These are phyloP conservation scores for Dinoponera quadriceps DNA, from an alignment of 1,140 invertebrate species.

Conservation along the genomic window DNA sequence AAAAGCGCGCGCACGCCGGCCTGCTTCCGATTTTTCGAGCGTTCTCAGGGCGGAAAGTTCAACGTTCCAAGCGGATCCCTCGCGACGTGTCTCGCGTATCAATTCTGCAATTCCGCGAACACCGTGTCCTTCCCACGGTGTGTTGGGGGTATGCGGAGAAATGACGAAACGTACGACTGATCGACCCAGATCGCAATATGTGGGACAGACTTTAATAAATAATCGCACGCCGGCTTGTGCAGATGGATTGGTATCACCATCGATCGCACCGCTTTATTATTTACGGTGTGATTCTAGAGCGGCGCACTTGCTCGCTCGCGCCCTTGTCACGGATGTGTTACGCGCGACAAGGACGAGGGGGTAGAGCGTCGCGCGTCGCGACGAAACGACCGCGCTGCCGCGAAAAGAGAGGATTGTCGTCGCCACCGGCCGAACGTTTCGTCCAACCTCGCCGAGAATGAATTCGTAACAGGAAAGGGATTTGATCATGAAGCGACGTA, in stretches of 20 bases:
- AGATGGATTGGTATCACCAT: constrained; percentile 74
- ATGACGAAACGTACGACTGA: constrained; percentile 63
- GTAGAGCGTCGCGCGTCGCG: not conserved
- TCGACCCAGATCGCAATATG: constrained; percentile 74
- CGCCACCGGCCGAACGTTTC: not conserved
- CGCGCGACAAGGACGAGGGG: constrained; percentile 45
- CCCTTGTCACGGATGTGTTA: constrained; percentile 58
- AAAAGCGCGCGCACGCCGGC: too few relatives aligned
- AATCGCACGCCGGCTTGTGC: constrained; percentile 70
- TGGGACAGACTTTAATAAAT: constrained; percentile 80
- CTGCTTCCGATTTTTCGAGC: too few relatives aligned
- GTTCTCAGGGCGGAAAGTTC: too few relatives aligned
- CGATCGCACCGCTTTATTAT: constrained; percentile 79
- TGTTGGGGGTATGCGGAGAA: constrained; percentile 36
- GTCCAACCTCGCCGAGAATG: too few relatives aligned
- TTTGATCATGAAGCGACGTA: too few relatives aligned
- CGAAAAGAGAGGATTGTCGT: not conserved
- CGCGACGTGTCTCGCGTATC: too few relatives aligned
- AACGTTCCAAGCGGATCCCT: too few relatives aligned
- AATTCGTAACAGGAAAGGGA: too few relatives aligned
- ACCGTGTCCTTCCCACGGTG: constrained; percentile 18
- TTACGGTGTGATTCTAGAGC: constrained; percentile 72
- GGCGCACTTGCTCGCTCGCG: constrained; percentile 62
- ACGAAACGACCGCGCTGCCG: not conserved
- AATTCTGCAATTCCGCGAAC: too few relatives aligned